A percentile compares a stretch with the other conserved stretches of the same genome.
phyloP scores from a whole-genome alignment of 2,888 invertebrate species.

The Drosophila nigricruria region DNA sequence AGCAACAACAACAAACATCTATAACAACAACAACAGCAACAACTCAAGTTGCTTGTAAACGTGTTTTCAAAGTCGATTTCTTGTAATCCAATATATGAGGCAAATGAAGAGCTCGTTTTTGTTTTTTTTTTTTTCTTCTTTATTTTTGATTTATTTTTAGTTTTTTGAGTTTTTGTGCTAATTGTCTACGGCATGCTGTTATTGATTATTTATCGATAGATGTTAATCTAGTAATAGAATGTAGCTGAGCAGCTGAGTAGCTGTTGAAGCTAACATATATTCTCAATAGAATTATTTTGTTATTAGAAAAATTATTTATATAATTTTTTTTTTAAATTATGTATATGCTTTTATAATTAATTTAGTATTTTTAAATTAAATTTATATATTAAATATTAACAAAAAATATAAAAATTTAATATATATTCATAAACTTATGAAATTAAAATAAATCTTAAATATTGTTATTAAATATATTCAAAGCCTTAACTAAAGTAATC shows the following conservation, averaged over 20 bases:
- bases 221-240: neutral
- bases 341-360: neutral
- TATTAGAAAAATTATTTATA: neutral
- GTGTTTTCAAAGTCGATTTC: constrained; percentile 62
- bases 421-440: too few relatives aligned
- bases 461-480: too few relatives aligned
- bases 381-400: too few relatives aligned
- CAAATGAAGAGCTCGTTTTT: constrained; percentile 32
- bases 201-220: neutral
- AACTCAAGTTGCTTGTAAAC: constrained; percentile 47
- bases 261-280: neutral
- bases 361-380: neutral
- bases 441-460: too few relatives aligned
- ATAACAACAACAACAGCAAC: constrained; percentile 19
- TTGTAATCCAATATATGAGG: constrained; percentile 66
- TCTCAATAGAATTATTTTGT: neutral
- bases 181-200: constrained; percentile 25
- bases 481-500: too few relatives aligned
- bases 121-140: constrained; percentile 25
- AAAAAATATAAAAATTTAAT: too few relatives aligned
- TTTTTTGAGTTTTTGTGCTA: constrained; percentile 34
- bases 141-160: constrained; percentile 14
- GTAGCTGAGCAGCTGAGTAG: neutral
- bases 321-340: neutral
- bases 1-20: constrained; percentile 13